Evolutionary conservation across 2,888 invertebrate species (phyloP).

Genomic region (Phengaris alcon): DNA sequence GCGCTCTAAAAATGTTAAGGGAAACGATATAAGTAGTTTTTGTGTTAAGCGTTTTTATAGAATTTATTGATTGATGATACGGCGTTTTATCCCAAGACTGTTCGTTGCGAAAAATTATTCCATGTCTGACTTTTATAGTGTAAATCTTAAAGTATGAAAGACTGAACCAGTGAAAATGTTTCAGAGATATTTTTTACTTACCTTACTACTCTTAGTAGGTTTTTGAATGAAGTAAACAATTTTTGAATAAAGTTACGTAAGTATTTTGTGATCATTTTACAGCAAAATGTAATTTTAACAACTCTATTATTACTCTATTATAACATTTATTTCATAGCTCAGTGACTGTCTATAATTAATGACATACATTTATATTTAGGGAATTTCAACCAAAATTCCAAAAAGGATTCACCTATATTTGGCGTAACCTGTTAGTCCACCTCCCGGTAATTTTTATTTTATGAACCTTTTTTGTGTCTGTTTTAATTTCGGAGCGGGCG

Average conservation of each 20-base stretch:
- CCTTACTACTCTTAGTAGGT: too few species aligned
- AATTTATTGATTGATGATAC: slow-evolving; percentile 21
- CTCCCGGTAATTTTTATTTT: neutral
- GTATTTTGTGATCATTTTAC: too few species aligned
- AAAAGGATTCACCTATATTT: neutral
- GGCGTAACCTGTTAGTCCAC: neutral
- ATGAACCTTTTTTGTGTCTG: slow-evolving; percentile 20
- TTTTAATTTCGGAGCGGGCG: slow-evolving; percentile 18
- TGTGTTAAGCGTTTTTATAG: slow-evolving; percentile 18
- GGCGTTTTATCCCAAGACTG: neutral
- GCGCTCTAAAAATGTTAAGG: neutral
- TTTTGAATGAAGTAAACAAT: too few species aligned
- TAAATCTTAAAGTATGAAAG: neutral
- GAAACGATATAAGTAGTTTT: slow-evolving; percentile 10
- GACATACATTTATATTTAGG: neutral
- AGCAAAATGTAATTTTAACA: too few species aligned
- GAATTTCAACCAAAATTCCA: neutral
- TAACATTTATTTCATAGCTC: too few species aligned
- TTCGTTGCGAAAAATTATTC: slow-evolving; percentile 4
- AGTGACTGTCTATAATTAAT: neutral
- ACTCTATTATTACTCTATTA: too few species aligned
- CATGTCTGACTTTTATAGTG: neutral
- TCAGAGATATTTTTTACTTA: neutral
- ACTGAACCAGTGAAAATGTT: neutral
- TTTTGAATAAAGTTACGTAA: too few species aligned